phyloP scores from a whole-genome alignment of 2,888 invertebrate genomes.

The Leptothorax acervorum region DNA sequence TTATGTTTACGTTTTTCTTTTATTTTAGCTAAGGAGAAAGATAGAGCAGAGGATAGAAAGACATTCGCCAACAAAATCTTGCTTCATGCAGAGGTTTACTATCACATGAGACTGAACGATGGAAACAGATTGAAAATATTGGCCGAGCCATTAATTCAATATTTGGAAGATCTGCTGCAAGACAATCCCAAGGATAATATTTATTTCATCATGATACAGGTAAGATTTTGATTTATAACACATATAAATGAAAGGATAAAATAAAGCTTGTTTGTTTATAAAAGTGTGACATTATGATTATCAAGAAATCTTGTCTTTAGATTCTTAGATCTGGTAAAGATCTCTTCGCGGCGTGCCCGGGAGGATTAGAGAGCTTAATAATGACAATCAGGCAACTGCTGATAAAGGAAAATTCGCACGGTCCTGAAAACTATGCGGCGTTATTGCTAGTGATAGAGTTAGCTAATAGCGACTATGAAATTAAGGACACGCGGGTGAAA shows the following conservation, averaged over 20 bases:
- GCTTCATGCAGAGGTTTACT: conserved; percentile 84
- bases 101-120: conserved; percentile 78
- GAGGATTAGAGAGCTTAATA: conserved; percentile 81
- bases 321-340: conserved; percentile 68
- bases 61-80: conserved; percentile 83
- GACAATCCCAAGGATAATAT: conserved; percentile 82
- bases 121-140: conserved; percentile 70
- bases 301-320: conserved; percentile 3
- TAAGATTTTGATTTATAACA: conserved; percentile 66
- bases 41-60: conserved; percentile 63
- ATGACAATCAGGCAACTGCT: conserved; percentile 81
- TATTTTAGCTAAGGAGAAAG: conserved; percentile 75
- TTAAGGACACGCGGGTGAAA: conserved; percentile 82
- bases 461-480: conserved; percentile 81
- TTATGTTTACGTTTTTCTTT: conserved; percentile 34
- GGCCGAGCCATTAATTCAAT: conserved; percentile 81
- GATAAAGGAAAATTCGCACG: conserved; percentile 78
- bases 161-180: conserved; percentile 84
- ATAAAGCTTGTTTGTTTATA: neutral
- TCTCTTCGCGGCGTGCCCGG: conserved; percentile 59
- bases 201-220: conserved; percentile 84
- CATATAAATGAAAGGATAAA: neutral
- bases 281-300: neutral
- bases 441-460: conserved; percentile 85
- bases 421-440: conserved; percentile 82